These are phyloP conservation scores for Eulemur coronatus DNA, from an alignment of 2,797 vertebrate genomes.

Conservation along the genomic window DNA sequence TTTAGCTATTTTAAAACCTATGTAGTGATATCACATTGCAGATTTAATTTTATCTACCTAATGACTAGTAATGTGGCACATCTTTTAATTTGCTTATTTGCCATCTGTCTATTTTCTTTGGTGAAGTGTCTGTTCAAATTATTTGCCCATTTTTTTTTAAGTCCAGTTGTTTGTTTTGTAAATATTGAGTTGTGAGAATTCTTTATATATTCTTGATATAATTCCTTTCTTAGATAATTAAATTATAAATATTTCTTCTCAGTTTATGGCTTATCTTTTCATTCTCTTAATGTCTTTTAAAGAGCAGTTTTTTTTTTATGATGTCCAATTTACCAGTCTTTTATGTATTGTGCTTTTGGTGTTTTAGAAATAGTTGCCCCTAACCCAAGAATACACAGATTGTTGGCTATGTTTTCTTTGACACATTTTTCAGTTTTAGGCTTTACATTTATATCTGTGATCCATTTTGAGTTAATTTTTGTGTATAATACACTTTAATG, in stretches of 20 bases:
- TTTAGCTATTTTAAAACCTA: background rate
- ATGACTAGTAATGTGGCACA: accelerated
- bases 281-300: background rate
- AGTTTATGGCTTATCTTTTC: background rate
- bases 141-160: background rate
- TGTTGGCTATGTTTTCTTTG: background rate
- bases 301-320: background rate
- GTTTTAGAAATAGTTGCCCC: background rate
- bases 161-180: background rate
- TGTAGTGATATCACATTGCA: background rate
- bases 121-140: background rate
- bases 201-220: background rate
- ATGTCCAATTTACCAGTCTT: background rate
- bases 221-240: background rate
- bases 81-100: background rate
- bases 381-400: background rate
- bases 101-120: background rate
- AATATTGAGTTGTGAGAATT: background rate
- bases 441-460: background rate
- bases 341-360: background rate
- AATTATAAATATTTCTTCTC: background rate
- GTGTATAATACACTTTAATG: background rate
- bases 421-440: background rate
- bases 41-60: background rate
- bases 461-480: conserved; percentile 31